A percentile compares a stretch with the other conserved stretches of the same genome.
These are phyloP conservation scores for Drosophila ficusphila DNA, from an alignment of 1,140 invertebrate genomes.

Conservation along the genomic window DNA sequence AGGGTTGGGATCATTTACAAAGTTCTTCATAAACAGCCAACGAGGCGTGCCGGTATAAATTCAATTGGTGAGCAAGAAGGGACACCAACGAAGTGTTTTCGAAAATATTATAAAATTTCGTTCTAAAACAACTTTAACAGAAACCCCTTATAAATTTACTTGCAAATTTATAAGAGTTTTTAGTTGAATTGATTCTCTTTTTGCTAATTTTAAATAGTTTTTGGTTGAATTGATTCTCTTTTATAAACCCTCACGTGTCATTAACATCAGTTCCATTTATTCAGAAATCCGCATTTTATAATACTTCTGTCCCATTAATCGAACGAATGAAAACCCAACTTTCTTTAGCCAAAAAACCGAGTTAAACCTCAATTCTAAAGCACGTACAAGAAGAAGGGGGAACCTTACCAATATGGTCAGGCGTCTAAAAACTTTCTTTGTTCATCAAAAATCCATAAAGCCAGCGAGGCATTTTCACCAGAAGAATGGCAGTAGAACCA, in stretches of 20 bases:
- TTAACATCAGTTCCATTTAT: too few species aligned
- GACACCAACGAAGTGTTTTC: conserved; percentile 27
- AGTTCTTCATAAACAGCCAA: conserved; percentile 60
- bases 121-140: too few species aligned
- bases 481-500: conserved; percentile 60
- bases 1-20: conserved; percentile 50
- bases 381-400: conserved; percentile 41
- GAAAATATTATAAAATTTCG: not conserved
- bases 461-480: conserved; percentile 58
- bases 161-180: too few species aligned
- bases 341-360: conserved; percentile 68
- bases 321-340: conserved; percentile 35
- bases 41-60: conserved; percentile 38
- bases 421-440: conserved; percentile 58
- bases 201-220: too few species aligned
- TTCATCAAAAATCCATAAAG: conserved; percentile 73
- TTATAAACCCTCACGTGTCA: too few species aligned
- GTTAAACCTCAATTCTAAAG: conserved; percentile 52
- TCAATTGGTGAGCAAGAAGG: conserved; percentile 12
- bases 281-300: conserved; percentile 4
- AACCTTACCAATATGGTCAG: conserved; percentile 60
- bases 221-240: too few species aligned
- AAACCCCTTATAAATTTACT: too few species aligned
- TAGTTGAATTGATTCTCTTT: too few species aligned
- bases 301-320: conserved; percentile 26